Conservation (phyloP, 2,797 vertebrate genomes). For the Menidia menidia region DNA sequence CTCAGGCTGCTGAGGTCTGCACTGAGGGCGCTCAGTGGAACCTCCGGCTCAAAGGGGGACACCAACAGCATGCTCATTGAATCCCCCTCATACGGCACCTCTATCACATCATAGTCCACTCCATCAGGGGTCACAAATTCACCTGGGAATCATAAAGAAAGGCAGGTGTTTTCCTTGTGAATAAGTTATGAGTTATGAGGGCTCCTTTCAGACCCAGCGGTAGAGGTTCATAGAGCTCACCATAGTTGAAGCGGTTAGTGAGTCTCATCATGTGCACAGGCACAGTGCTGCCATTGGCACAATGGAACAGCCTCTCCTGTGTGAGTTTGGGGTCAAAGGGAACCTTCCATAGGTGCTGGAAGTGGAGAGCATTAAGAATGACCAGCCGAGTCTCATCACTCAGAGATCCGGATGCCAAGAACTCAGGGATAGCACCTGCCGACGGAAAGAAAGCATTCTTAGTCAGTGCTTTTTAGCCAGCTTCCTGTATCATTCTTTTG, state of each 20-base stretch:
- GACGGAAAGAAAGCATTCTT: neutral
- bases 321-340: constrained; percentile 85
- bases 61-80: constrained; percentile 89
- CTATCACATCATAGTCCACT: constrained; percentile 88
- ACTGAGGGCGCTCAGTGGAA: constrained; percentile 80
- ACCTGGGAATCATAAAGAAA: constrained; percentile 69
- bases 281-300: constrained; percentile 82
- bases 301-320: constrained; percentile 85
- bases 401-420: constrained; percentile 80
- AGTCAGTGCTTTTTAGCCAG: too few relatives aligned
- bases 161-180: neutral
- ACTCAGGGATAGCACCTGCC: constrained; percentile 84
- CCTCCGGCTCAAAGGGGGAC: constrained; percentile 82
- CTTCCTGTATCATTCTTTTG: too few relatives aligned
- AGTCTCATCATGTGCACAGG: constrained; percentile 90
- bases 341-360: constrained; percentile 87
- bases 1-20: constrained; percentile 75
- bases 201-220: neutral
- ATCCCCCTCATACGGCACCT: constrained; percentile 88
- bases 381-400: constrained; percentile 85
- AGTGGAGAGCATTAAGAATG: constrained; percentile 88
- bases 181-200: neutral
- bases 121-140: constrained; percentile 86
- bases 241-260: constrained; percentile 84
- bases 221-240: constrained; percentile 58